A percentile compares a stretch with the other conserved stretches of the same genome.
phyloP scores from a whole-genome alignment of 2,797 vertebrate genomes.

The Coranthus polyacanthus region DNA sequence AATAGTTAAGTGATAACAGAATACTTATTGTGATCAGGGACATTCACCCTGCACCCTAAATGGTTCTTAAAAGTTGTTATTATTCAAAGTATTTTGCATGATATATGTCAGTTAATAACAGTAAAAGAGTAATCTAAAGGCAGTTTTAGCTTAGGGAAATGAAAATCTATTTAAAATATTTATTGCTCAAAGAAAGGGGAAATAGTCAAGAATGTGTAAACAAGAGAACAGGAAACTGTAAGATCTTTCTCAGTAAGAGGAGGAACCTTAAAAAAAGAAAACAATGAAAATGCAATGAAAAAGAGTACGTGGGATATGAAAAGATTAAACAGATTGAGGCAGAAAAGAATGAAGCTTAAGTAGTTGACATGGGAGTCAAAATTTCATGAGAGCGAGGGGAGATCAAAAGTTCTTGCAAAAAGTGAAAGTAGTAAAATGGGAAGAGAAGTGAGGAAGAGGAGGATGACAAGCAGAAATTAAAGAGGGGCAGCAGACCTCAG shows the following conservation, averaged over 20 bases:
- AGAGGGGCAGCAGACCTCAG: conserved; percentile 46
- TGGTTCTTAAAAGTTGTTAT: too few relatives aligned
- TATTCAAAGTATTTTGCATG: too few relatives aligned
- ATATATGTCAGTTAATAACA: too few relatives aligned
- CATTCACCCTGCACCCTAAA: too few relatives aligned
- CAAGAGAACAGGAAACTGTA: conserved; percentile 16
- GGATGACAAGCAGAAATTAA: conserved; percentile 48
- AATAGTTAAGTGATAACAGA: too few relatives aligned
- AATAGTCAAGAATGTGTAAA: too few relatives aligned
- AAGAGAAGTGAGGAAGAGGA: conserved; percentile 14
- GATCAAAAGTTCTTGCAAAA: conserved; percentile 54
- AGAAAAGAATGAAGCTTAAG: conserved; percentile 36
- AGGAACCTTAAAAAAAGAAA: conserved; percentile 37
- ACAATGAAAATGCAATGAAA: conserved; percentile 43
- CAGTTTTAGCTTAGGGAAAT: too few relatives aligned
- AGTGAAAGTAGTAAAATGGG: conserved; percentile 16
- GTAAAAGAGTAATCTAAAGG: too few relatives aligned
- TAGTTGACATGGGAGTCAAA: conserved; percentile 38
- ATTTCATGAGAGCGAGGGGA: conserved; percentile 39
- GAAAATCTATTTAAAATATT: too few relatives aligned
- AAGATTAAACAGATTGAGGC: conserved; percentile 60
- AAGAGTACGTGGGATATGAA: conserved; percentile 50
- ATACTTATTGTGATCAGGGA: too few relatives aligned
- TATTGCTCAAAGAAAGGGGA: too few relatives aligned
- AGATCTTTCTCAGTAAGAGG: conserved; percentile 11